Conservation (phyloP, 2,888 invertebrate genomes). For the Rhagonycha fulva region DNA sequence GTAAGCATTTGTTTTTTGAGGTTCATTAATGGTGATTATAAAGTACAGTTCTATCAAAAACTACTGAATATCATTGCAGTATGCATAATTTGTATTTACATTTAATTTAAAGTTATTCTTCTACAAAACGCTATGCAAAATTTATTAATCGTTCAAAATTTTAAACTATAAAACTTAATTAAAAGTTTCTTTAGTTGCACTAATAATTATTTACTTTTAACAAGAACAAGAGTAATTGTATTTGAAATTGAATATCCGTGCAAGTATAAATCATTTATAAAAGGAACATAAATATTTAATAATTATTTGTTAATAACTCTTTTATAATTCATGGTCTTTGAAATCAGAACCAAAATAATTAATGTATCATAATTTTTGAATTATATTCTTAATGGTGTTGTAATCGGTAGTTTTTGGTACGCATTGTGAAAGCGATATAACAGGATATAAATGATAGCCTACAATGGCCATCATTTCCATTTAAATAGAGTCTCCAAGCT, state of each 20-base stretch:
- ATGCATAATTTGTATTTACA: neutral
- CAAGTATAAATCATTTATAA: neutral
- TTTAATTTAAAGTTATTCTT: neutral
- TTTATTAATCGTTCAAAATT: neutral
- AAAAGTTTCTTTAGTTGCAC: too few relatives aligned
- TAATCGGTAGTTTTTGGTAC: conserved; percentile 21
- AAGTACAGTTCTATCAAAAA: neutral
- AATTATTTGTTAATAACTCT: neutral
- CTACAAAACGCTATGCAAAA: neutral
- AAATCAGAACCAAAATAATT: neutral
- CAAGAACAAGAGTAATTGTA: too few relatives aligned
- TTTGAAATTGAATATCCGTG: too few relatives aligned
- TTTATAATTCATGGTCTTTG: neutral
- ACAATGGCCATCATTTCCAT: conserved; percentile 49
- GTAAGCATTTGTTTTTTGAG: neutral
- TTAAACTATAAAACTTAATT: neutral
- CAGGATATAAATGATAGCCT: conserved; percentile 47
- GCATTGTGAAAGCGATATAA: conserved; percentile 44
- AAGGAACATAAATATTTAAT: neutral
- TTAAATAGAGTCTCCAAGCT: conserved; percentile 48
- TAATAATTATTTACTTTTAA: too few relatives aligned
- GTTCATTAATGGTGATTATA: too few relatives aligned
- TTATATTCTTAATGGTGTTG: neutral
- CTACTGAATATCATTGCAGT: neutral
- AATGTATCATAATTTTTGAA: neutral